Evolutionary conservation across 2,113 vertebrate genomes (phyloP).

Genomic region (Engraulis encrasicolus): DNA sequence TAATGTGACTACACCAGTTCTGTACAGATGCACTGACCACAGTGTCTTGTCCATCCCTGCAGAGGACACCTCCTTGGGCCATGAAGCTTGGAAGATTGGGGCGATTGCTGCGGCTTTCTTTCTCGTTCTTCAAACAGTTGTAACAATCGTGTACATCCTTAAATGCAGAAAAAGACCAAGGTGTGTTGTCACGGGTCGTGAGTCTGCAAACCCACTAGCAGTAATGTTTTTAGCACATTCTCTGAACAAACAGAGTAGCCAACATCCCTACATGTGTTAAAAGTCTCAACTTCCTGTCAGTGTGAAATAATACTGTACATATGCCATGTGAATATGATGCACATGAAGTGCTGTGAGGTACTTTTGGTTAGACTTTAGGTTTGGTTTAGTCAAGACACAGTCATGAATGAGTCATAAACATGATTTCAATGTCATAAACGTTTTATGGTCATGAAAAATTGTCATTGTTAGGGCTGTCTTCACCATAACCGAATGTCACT

Average conservation of each 20-base stretch:
- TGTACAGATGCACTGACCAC: not conserved
- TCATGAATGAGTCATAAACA: no score
- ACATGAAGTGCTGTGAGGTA: not conserved
- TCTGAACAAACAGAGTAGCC: slow-evolving; percentile 43
- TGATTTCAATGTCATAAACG: no score
- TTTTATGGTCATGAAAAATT: no score
- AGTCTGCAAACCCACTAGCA: not conserved
- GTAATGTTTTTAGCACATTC: not conserved
- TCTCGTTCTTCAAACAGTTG: slow-evolving; percentile 67
- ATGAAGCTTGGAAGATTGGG: slow-evolving; percentile 76
- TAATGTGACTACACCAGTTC: not conserved
- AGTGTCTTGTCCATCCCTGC: slow-evolving; percentile 34
- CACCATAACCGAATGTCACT: no score
- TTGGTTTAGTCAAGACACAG: not conserved
- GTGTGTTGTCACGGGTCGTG: slow-evolving; percentile 47
- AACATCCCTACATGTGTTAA: slow-evolving; percentile 45
- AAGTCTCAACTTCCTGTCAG: slow-evolving; percentile 19
- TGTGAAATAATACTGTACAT: slow-evolving; percentile 23
- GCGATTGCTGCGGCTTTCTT: slow-evolving; percentile 67
- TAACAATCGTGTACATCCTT: slow-evolving; percentile 69
- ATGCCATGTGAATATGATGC: not conserved
- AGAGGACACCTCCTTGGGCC: slow-evolving; percentile 40
- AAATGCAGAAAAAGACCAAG: slow-evolving; percentile 65
- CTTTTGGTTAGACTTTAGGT: no score
- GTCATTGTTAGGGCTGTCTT: no score